Conservation (phyloP, 2,888 invertebrate species). For the Pammene aurita region DNA sequence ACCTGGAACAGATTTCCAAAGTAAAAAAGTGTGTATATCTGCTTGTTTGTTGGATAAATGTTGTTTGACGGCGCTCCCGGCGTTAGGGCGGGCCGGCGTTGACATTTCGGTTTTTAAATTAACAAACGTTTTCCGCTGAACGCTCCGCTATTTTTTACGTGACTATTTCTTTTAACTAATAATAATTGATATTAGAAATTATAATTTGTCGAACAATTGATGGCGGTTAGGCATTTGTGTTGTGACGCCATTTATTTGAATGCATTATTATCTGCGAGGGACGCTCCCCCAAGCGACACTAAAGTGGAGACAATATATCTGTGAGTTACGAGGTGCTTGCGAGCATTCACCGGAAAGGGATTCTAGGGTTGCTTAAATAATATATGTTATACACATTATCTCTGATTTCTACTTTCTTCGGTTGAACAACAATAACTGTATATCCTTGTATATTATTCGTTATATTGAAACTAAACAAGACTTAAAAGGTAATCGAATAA, state of each 20-base stretch:
- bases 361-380: constrained; percentile 56
- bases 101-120: constrained; percentile 68
- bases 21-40: constrained; percentile 72
- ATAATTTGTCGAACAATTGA: constrained; percentile 53
- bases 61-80: constrained; percentile 71
- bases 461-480: no score
- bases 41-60: constrained; percentile 73
- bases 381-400: constrained; percentile 21
- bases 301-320: constrained; percentile 71
- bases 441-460: no score
- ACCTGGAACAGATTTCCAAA: constrained; percentile 58
- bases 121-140: constrained; percentile 54
- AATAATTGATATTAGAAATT: constrained; percentile 46
- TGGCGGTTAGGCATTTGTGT: constrained; percentile 55
- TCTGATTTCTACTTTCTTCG: neutral
- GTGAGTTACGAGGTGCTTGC: constrained; percentile 70
- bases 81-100: constrained; percentile 48
- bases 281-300: constrained; percentile 67
- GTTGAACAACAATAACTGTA: no score
- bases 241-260: constrained; percentile 70
- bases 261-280: constrained; percentile 64
- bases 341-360: constrained; percentile 63
- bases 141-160: constrained; percentile 50
- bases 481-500: neutral
- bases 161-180: constrained; percentile 21